A percentile compares a stretch with the other conserved stretches of the same genome.
Conservation (phyloP, 1,140 invertebrate species). For the Magallana ariakensis region DNA sequence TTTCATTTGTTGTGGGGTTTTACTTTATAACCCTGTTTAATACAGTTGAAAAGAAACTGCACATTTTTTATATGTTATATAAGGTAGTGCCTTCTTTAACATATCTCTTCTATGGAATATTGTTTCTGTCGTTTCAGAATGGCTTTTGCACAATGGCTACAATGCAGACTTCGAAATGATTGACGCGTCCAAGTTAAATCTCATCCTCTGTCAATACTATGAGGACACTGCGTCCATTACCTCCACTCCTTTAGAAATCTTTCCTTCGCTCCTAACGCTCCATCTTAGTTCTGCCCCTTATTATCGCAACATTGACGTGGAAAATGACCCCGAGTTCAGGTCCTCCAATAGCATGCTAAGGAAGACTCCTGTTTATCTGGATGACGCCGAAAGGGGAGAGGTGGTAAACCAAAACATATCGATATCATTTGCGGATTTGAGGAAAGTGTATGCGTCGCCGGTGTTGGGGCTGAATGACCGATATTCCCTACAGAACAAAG, state of each 20-base stretch:
- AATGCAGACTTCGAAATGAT: conserved; percentile 52
- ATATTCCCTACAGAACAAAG: conserved; percentile 53
- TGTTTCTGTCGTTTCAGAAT: conserved; percentile 53
- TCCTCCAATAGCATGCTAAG: conserved; percentile 41
- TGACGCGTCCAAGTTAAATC: conserved; percentile 38
- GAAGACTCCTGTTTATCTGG: background rate
- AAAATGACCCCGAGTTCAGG: conserved; percentile 42
- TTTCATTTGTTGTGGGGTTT: too few species aligned
- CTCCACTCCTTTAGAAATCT: conserved; percentile 10
- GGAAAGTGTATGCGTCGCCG: conserved; percentile 34
- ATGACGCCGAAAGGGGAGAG: background rate
- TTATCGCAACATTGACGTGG: conserved; percentile 51
- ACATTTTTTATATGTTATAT: too few species aligned
- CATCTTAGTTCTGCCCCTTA: conserved; percentile 49
- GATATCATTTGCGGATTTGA: conserved; percentile 42
- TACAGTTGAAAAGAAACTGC: too few species aligned
- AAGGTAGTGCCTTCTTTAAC: too few species aligned
- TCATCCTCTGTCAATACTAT: conserved; percentile 46
- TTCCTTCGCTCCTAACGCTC: conserved; percentile 44
- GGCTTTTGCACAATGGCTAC: conserved; percentile 51
- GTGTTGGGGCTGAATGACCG: conserved; percentile 23
- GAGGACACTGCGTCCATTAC: conserved; percentile 12
- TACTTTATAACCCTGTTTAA: too few species aligned
- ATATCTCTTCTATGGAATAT: background rate
- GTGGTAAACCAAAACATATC: conserved; percentile 31